Base-by-base conservation (phyloP, 2,797 vertebrate species). In the Pseudochirops cupreus region DNA sequence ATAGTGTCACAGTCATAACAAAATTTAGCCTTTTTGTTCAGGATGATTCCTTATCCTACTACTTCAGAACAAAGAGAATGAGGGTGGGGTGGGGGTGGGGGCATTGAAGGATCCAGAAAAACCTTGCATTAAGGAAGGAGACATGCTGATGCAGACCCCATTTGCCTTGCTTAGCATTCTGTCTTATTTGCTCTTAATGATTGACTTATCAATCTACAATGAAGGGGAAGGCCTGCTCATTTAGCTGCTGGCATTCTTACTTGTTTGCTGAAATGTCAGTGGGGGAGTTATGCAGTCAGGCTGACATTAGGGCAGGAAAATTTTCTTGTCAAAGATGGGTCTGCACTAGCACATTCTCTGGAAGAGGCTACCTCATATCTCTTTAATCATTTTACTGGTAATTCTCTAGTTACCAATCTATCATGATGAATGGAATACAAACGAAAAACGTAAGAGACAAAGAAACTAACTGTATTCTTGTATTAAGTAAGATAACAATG, bases 211-310 rank as follows among this genome's bases (percentile, higher is more conserved):
- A 62, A 18, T 0, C 11, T 92, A 21, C 5, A 16, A 26, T 0
- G 7, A 91, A 59, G 53, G 9, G 0, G 3, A 56, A 90, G 92
- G 28, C 21, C 24, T 93, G 94, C 54, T 58, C 89, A 46, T 24
- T 91, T 67, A 46, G 92, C 33, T 11, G 0, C 16, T 82, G 90
- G 31, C 92, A 67, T 91, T 54, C 74, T 31, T 29, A 13, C 0
- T 50, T 62, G 14, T 91, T 52, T 96, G 97, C n/a, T 55, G 95
- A 87, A 94, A 29, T 74, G 92, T 96, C 96, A 94, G 39, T 0
- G 91, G 74, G 1, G 82, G 91, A 91, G 57, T 93, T 94, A 93
- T 94, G 94, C 28, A 58, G 89, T 82, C 93, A 94, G 67, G 57
- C 90, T 92, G 52, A 56, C 62, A 87, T 58, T 91, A 54, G 46